These are phyloP conservation scores for Hyposoter didymator DNA, from an alignment of 2,888 invertebrate species.

Conservation along the genomic window DNA sequence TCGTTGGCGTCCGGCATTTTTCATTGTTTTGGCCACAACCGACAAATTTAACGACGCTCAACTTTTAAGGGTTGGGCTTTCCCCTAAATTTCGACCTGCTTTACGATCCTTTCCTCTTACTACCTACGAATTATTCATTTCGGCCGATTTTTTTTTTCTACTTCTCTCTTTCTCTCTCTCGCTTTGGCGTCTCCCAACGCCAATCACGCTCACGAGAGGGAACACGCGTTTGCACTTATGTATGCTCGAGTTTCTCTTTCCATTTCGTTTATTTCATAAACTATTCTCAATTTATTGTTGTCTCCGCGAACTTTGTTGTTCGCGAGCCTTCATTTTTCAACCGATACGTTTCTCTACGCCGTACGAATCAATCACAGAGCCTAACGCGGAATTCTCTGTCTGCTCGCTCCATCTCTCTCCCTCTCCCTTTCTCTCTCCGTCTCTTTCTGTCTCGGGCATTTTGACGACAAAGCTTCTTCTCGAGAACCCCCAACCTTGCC, in stretches of 20 bases:
- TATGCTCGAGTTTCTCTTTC: conserved; percentile 14
- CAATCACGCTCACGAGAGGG: conserved; percentile 50
- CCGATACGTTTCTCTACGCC: conserved; percentile 1
- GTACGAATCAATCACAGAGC: conserved; percentile 41
- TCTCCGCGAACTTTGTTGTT: background rate
- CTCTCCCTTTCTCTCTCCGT: conserved; percentile 37
- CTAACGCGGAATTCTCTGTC: conserved; percentile 50
- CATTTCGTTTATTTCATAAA: background rate
- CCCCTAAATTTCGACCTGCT: background rate
- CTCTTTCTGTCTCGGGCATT: conserved; percentile 61
- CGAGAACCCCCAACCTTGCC: conserved; percentile 63
- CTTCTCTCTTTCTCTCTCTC: conserved; percentile 41
- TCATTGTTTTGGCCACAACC: conserved; percentile 68
- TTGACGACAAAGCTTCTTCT: conserved; percentile 69
- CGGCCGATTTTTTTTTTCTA: conserved; percentile 23
- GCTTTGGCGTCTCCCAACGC: conserved; percentile 56
- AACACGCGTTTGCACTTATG: conserved; percentile 58
- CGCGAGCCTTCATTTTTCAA: background rate
- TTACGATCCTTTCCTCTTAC: background rate
- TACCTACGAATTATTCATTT: conserved; percentile 22
- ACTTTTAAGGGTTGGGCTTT: conserved; percentile 59
- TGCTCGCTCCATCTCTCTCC: conserved; percentile 24
- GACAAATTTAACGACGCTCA: conserved; percentile 61
- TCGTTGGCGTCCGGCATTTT: conserved; percentile 56
- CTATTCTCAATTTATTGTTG: background rate